Evolutionary conservation across 2,888 invertebrate species (phyloP), one percentile per base, ranked within the genome.

Genomic region (Cistogaster globosa): DNA sequence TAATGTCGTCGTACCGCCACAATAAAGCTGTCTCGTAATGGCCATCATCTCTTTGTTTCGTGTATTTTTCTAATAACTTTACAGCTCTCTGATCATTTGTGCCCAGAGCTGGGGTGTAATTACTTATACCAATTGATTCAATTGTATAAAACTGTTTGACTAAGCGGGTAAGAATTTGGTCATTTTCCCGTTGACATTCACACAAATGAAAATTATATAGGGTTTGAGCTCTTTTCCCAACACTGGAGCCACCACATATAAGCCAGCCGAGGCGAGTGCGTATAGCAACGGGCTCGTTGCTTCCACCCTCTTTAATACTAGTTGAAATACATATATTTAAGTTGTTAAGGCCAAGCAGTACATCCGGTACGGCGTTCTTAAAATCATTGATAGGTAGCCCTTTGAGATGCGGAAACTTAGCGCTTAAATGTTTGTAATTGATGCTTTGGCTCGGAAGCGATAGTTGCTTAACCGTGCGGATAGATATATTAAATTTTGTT

Each of bases 321-420:
- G 26, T 26, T 26, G 26, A 26, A 26, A 26, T 11, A 32, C 83
- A 63, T 57, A 84, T 26, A 42, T 58, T 76, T 62, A 75, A 67
- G 36, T 81, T 48, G 45, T 80, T 77, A 18, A 80, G 57, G 18
- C 85, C 81, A 22, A 85, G 63, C 12, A 85, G 67, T 22, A 81
- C 12, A 20, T 65, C 57, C 16, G 74, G 81, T 12, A 53, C 67
- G 8, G 83, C 80, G 42, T 67, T 14, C 3, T n/a, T 67, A 20
- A 80, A 86, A 32, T 62, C 57, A 3, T 71, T 16, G 8, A 76
- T 55, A 18, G 53, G 72, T 38, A 63, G 18, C n/a, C 36, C 22
- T 36, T 32, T 75, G 11, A 63, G 16, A 63, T 57, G 58, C 5
- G 38, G 51, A 55, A 42, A 75, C 38, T 65, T 55, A 45, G 32